phyloP scores from a whole-genome alignment of 2,113 vertebrate genomes.

The Nannospalax galili region DNA sequence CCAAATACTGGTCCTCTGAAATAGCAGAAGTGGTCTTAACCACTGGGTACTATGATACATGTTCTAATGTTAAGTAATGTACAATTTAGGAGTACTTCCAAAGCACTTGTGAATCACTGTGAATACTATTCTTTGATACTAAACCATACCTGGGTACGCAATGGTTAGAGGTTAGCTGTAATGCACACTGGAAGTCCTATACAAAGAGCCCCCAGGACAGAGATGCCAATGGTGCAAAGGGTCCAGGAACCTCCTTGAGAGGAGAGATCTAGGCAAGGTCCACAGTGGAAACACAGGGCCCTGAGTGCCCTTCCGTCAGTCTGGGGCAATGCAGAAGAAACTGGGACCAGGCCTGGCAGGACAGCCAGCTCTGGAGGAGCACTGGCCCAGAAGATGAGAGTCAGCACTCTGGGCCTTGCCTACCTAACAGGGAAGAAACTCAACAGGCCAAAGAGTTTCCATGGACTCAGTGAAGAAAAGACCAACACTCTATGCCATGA shows the following conservation, averaged over 20 bases:
- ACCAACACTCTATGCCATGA: too few species aligned
- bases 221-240: too few species aligned
- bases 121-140: not conserved
- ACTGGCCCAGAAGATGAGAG: not conserved
- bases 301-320: not conserved
- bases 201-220: not conserved
- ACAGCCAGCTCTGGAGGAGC: not conserved
- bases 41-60: not conserved
- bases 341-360: not conserved
- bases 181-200: fast-evolving
- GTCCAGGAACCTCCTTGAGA: too few species aligned
- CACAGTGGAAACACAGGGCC: not conserved
- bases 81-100: not conserved
- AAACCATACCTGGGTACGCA: not conserved
- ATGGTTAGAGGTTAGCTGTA: not conserved
- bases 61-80: not conserved
- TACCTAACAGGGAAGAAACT: not conserved
- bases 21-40: not conserved
- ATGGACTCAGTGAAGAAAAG: not conserved
- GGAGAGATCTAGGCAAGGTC: not conserved
- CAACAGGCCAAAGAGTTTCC: not conserved
- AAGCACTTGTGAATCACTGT: not conserved
- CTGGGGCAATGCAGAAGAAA: not conserved
- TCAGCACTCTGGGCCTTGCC: not conserved
- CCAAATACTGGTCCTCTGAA: too few species aligned